Base-by-base conservation (phyloP, 2,797 vertebrate genomes). In the Micrastur ruficollis region DNA sequence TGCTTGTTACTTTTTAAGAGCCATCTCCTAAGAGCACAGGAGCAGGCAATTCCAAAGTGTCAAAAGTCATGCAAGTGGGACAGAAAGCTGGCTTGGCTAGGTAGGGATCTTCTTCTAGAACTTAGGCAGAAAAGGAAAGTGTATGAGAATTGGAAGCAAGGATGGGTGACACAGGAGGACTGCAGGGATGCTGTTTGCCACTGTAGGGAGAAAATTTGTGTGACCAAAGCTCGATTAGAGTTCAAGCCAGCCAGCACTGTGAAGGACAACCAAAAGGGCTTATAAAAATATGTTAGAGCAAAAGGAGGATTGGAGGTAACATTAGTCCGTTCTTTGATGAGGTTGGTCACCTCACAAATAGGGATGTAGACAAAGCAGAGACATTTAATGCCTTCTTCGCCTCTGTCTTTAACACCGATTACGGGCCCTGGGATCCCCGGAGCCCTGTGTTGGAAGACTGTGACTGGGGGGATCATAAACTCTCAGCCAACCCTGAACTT, bases 21-120 rank as follows among this genome's bases (percentile, higher is more conserved):
- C 0, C 42, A 9, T 55, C 47, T 78, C 19, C 65, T 55, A 68
- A 38, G 19, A 73, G 36, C 0, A 0, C 23, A 18, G 63, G 26
- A 71, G 31, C 53, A n/a, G 53, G 53, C 49, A 50, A 50, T 50
- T 26, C 49, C 49, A 46, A 19, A 50, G 49, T 21, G 17, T 38
- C 3, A 1, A 25, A 34, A 59, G 19, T 61, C 76, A 34, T 10
- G 49, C 29, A 46, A 31, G 50, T 3, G 18, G 50, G 61, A 36
- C 46, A 59, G 76, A n/a, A 87, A 50, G 67, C n/a, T 0, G 2
- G 53, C 47, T 38, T 79, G 56, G 42, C 31, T 62, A 42, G 86
- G 47, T 47, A 75, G 36, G 26, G 71, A 71, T 82, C 55, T 68
- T 55, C 46, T 22, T 49, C 19, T 34, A 66, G 44, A 40, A 40